Percentiles rank a stretch among this genome's conserved stretches.
These are phyloP conservation scores for Carollia perspicillata DNA, from an alignment of 2,113 vertebrate genomes.

Conservation along the genomic window DNA sequence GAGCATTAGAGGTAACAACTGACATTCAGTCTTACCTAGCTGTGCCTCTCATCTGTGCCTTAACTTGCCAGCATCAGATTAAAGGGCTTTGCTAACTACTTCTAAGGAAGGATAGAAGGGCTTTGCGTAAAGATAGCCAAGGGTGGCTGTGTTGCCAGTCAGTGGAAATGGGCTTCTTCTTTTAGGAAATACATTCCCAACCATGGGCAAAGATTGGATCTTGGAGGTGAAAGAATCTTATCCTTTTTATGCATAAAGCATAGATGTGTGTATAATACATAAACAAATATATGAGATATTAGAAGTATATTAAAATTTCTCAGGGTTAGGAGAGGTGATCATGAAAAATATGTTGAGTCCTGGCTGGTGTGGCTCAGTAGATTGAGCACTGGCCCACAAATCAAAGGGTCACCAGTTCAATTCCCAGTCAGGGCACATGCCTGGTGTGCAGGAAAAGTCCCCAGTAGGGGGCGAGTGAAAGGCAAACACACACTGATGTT, in stretches of 20 bases:
- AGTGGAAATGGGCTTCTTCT: not conserved
- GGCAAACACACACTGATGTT: no score
- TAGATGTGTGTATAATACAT: not conserved
- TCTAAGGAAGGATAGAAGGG: not conserved
- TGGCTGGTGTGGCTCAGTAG: no score
- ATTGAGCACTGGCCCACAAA: no score
- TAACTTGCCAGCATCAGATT: not conserved
- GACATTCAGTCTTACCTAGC: not conserved
- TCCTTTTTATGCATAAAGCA: not conserved
- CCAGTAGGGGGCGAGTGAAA: no score
- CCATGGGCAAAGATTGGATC: not conserved
- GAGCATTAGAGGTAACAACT: not conserved
- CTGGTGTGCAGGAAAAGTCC: no score
- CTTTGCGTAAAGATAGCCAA: not conserved
- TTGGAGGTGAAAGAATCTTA: not conserved
- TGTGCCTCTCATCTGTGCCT: not conserved
- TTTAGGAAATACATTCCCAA: not conserved
- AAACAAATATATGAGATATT: not conserved
- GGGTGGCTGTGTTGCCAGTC: not conserved
- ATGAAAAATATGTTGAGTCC: not conserved
- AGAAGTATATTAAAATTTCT: not conserved
- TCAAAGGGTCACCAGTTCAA: no score
- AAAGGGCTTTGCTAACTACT: not conserved
- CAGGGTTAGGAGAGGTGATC: accelerated
- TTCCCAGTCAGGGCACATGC: no score